Percentiles rank a stretch among this genome's conserved stretches.
Conservation (phyloP, 2,113 vertebrate genomes). For the Sminthopsis crassicaudata region DNA sequence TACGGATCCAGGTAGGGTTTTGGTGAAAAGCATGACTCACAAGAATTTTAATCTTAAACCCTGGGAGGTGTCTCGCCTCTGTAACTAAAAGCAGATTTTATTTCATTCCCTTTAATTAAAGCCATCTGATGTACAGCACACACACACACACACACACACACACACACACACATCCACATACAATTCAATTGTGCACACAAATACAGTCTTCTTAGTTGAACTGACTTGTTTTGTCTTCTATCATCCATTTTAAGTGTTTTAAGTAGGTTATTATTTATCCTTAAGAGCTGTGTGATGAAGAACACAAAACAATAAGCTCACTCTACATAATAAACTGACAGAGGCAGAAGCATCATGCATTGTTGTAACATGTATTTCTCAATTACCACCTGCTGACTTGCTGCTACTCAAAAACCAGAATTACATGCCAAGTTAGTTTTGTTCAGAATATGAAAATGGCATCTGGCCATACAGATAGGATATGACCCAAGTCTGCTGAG, state of each 20-base stretch:
- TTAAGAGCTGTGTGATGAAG: constrained; percentile 55
- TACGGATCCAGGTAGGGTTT: constrained; percentile 55
- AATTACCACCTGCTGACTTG: constrained; percentile 35
- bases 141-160: not conserved
- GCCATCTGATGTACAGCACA: constrained; percentile 64
- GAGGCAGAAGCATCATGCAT: constrained; percentile 60
- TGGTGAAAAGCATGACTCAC: constrained; percentile 62
- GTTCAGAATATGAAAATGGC: constrained; percentile 55
- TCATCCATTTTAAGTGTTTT: constrained; percentile 63
- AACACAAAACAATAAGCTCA: constrained; percentile 65
- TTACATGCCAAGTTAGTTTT: constrained; percentile 63
- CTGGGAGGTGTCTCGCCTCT: constrained; percentile 69
- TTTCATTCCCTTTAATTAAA: constrained; percentile 72
- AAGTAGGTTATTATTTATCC: constrained; percentile 64
- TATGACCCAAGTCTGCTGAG: constrained; percentile 14
- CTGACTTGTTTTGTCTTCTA: constrained; percentile 58
- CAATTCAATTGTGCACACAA: not conserved
- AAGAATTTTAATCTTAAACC: constrained; percentile 62
- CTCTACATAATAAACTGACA: constrained; percentile 71
- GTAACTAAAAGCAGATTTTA: constrained; percentile 71
- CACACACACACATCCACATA: not conserved
- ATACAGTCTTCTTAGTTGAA: constrained; percentile 37
- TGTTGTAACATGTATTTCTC: constrained; percentile 68
- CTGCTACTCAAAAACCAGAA: constrained; percentile 31
- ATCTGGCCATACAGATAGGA: constrained; percentile 52